phyloP scores from a whole-genome alignment of 2,113 vertebrate genomes.

The Hemibagrus wyckioides region DNA sequence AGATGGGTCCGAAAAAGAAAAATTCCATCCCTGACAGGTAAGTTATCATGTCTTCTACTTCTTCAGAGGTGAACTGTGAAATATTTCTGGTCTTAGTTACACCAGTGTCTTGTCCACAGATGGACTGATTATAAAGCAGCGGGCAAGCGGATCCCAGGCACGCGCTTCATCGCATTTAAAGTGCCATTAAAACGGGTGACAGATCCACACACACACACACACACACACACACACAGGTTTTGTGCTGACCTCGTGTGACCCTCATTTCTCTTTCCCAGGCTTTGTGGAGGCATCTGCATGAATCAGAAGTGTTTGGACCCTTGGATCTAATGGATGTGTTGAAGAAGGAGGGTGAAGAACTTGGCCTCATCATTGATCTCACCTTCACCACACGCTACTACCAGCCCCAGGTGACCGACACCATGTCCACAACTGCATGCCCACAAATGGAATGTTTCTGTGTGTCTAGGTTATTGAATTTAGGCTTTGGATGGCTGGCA shows the following conservation, averaged over 20 bases:
- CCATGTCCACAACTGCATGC: background rate
- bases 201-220: background rate
- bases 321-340: conserved; percentile 78
- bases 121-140: conserved; percentile 83
- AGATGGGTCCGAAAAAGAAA: conserved; percentile 51
- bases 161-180: conserved; percentile 90
- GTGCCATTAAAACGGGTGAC: conserved; percentile 83
- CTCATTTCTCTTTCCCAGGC: conserved; percentile 62
- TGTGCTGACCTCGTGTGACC: background rate
- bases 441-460: background rate
- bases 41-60: background rate
- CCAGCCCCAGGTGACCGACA: conserved; percentile 68
- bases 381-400: conserved; percentile 88
- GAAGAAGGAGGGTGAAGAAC: conserved; percentile 73
- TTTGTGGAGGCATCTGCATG: conserved; percentile 67
- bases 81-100: background rate
- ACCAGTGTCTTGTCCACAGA: conserved; percentile 59
- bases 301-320: conserved; percentile 75
- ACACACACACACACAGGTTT: conserved; percentile 71
- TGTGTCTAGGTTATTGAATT: background rate
- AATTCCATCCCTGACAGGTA: conserved; percentile 63
- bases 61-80: background rate
- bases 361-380: conserved; percentile 87
- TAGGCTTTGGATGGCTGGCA: background rate
- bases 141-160: conserved; percentile 80